These are phyloP conservation scores for Colius striatus DNA, from an alignment of 2,113 vertebrate species.

Conservation along the genomic window DNA sequence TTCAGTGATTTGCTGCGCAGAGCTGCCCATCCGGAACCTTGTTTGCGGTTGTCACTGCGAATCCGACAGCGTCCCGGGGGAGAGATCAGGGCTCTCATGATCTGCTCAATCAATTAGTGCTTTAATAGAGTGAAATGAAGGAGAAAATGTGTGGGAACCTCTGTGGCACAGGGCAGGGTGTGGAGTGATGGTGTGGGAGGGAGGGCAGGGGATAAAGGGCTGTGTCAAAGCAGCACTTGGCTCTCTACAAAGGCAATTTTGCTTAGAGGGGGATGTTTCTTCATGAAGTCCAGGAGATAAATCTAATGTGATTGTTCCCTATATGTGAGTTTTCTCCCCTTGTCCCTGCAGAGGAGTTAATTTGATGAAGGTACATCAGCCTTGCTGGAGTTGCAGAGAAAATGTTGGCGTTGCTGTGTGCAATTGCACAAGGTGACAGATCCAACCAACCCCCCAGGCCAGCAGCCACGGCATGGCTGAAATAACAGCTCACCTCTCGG, in stretches of 20 bases:
- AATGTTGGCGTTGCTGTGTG: neutral
- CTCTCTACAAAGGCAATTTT: neutral
- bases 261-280: neutral
- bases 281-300: neutral
- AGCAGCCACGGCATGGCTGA: neutral
- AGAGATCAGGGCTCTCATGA: neutral
- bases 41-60: neutral
- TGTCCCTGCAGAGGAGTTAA: neutral
- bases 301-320: neutral
- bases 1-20: neutral
- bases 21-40: neutral
- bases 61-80: neutral
- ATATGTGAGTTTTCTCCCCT: neutral
- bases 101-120: conserved; percentile 45
- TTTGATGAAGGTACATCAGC: neutral
- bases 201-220: neutral
- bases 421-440: neutral
- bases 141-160: conserved; percentile 30
- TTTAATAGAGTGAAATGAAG: conserved; percentile 56
- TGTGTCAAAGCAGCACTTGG: rapidly evolving
- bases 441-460: rapidly evolving
- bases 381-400: neutral
- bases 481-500: neutral
- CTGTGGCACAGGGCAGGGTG: neutral
- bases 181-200: neutral